A percentile compares a stretch with the other conserved stretches of the same genome.
These are phyloP conservation scores for Diorhabda sublineata DNA, from an alignment of 1,140 invertebrate species.

Conservation along the genomic window DNA sequence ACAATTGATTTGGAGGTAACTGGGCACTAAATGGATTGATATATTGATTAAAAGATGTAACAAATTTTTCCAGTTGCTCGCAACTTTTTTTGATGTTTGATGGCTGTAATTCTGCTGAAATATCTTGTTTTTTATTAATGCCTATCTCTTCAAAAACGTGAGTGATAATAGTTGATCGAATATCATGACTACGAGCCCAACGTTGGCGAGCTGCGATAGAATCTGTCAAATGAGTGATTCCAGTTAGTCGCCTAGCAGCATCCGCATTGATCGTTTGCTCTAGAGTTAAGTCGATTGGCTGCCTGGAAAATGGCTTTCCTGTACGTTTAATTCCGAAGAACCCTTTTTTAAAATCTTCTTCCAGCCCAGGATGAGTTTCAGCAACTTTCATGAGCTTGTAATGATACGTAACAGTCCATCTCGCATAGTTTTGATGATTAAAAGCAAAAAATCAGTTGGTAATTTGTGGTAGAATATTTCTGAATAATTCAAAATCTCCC, in stretches of 20 bases:
- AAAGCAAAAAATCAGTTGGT: constrained; percentile 30
- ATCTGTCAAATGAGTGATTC: constrained; percentile 30
- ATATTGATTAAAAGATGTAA: constrained; percentile 23
- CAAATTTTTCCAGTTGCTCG: constrained; percentile 24
- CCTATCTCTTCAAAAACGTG: constrained; percentile 17
- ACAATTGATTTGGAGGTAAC: constrained; percentile 25
- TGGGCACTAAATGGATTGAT: constrained; percentile 27
- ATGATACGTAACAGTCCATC: constrained; percentile 27
- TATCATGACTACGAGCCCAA: constrained; percentile 19
- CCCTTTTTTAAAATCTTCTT: constrained; percentile 29
- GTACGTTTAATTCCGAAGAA: constrained; percentile 34
- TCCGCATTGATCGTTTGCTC: constrained; percentile 39
- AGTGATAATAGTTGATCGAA: constrained; percentile 30
- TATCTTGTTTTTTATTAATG: constrained; percentile 13
- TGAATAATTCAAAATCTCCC: constrained; percentile 35
- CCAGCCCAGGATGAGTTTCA: constrained; percentile 35
- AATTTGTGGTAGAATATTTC: constrained; percentile 23
- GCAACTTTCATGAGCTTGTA: constrained; percentile 28
- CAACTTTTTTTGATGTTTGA: constrained; percentile 28
- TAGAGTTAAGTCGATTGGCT: constrained; percentile 34
- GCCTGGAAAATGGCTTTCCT: constrained; percentile 32
- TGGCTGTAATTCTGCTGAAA: constrained; percentile 22
- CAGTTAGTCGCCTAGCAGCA: constrained; percentile 21
- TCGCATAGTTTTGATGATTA: constrained; percentile 31
- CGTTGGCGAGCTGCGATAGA: constrained; percentile 28